A percentile compares a stretch with the other conserved stretches of the same genome.
These are phyloP conservation scores for Silvanus unidentatus DNA, from an alignment of 2,888 invertebrate species.

Conservation along the genomic window DNA sequence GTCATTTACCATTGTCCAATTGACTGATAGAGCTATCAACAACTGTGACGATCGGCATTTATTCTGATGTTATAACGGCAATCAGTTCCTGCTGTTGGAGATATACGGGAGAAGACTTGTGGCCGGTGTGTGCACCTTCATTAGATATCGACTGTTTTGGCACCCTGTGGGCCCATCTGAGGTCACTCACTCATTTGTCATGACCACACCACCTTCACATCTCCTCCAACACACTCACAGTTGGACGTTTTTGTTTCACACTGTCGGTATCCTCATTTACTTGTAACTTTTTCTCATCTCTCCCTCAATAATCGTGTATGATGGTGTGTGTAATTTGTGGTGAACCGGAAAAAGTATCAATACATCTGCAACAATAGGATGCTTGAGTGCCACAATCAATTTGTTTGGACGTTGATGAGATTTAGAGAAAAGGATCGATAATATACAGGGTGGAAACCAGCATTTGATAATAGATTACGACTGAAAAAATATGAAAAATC, in stretches of 20 bases:
- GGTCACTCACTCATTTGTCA: slow-evolving; percentile 40
- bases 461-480: too few species aligned
- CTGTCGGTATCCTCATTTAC: background rate
- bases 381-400: too few species aligned
- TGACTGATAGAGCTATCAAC: slow-evolving; percentile 44
- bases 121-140: too few species aligned
- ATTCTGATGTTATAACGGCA: slow-evolving; percentile 36
- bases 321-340: too few species aligned
- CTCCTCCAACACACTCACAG: slow-evolving; percentile 14
- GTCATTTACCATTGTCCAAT: slow-evolving; percentile 36
- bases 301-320: too few species aligned
- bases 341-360: too few species aligned
- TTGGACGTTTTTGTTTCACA: slow-evolving; percentile 18
- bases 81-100: slow-evolving; percentile 23
- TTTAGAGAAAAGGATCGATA: too few species aligned
- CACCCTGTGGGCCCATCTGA: slow-evolving; percentile 34
- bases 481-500: too few species aligned
- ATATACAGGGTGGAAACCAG: too few species aligned
- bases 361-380: too few species aligned
- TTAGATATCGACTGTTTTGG: slow-evolving; percentile 37
- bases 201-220: slow-evolving; percentile 26
- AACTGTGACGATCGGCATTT: slow-evolving; percentile 42
- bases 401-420: too few species aligned
- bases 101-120: slow-evolving; percentile 22
- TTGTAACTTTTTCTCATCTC: too few species aligned